Conservation (phyloP, 2,888 invertebrate genomes). For the Ctena decussata region DNA sequence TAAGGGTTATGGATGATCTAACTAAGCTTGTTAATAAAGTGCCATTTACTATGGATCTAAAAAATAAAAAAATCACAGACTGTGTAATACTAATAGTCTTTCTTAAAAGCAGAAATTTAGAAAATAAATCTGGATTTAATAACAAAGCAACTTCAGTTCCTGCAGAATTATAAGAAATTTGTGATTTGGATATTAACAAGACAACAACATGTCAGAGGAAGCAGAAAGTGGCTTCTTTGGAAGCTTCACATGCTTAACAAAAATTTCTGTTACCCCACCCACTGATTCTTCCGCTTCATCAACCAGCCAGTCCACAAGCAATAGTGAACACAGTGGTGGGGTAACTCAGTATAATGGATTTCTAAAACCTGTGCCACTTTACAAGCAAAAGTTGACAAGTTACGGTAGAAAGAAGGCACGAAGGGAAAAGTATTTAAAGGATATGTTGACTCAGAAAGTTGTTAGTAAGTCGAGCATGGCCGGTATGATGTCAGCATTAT, state of each 20-base stretch:
- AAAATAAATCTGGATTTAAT: no score
- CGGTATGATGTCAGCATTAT: conserved; percentile 52
- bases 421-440: conserved; percentile 45
- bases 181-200: not conserved
- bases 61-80: no score
- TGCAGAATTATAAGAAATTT: no score
- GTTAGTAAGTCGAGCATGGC: conserved; percentile 17
- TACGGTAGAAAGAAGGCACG: conserved; percentile 50
- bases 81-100: no score
- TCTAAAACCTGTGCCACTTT: not conserved
- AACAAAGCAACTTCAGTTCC: no score
- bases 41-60: no score
- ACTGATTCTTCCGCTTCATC: not conserved
- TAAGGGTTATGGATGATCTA: no score
- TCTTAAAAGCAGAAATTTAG: no score
- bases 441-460: conserved; percentile 50
- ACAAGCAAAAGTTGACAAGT: conserved; percentile 39
- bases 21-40: no score
- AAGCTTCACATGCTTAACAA: not conserved
- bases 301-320: not conserved
- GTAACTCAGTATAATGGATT: not conserved
- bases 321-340: not conserved
- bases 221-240: conserved; percentile 1
- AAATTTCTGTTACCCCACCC: conserved; percentile 9
- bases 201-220: not conserved